These are phyloP conservation scores for Morphnarchus princeps DNA, from an alignment of 2,113 vertebrate species.

Conservation along the genomic window DNA sequence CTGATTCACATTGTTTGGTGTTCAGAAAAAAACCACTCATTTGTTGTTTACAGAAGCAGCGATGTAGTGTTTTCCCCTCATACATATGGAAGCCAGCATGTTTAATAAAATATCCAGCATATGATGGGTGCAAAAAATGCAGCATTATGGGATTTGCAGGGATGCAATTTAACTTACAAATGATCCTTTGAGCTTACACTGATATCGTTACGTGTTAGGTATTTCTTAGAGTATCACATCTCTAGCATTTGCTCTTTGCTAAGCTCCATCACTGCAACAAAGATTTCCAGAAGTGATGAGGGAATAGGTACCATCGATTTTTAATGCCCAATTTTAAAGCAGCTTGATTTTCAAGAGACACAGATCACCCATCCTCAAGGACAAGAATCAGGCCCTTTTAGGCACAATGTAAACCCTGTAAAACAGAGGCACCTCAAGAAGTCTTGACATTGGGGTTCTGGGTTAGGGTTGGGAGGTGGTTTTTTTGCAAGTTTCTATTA, in stretches of 20 bases:
- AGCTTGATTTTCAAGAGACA: background rate
- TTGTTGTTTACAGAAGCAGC: background rate
- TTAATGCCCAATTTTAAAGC: background rate
- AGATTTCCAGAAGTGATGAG: background rate
- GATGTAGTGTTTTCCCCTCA: background rate
- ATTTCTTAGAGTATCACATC: background rate
- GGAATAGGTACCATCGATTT: background rate
- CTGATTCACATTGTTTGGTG: background rate
- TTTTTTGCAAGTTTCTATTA: background rate
- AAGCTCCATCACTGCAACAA: background rate
- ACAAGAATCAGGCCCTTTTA: background rate
- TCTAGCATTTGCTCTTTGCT: background rate
- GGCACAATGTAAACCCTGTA: background rate
- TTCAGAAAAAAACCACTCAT: background rate
- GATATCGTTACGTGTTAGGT: fast-evolving
- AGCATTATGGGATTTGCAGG: background rate
- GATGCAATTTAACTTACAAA: background rate
- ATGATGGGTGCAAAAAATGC: background rate
- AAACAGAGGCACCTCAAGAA: background rate
- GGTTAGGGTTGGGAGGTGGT: background rate
- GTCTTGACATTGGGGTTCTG: background rate
- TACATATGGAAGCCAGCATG: background rate
- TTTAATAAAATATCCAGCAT: background rate
- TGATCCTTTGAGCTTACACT: background rate
- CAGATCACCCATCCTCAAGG: background rate